Percentiles rank a stretch among this genome's conserved stretches.
These are phyloP conservation scores for Epistrophe eligans DNA, from an alignment of 2,888 invertebrate genomes.

Conservation along the genomic window DNA sequence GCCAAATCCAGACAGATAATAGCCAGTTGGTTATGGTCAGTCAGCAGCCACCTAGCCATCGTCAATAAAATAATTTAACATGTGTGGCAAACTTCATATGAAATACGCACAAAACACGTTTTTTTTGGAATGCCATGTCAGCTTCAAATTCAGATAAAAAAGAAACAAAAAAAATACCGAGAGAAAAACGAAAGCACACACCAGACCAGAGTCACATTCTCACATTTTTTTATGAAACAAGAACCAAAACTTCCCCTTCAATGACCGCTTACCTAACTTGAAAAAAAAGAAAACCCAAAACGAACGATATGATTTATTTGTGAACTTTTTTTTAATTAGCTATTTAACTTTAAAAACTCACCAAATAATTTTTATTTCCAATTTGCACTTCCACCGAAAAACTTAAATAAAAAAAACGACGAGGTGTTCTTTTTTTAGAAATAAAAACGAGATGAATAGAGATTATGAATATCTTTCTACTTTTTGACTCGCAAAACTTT, in stretches of 20 bases:
- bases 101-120: constrained; percentile 60
- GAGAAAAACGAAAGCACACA: constrained; percentile 4
- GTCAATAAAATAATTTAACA: constrained; percentile 15
- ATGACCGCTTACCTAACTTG: constrained; percentile 44
- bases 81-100: constrained; percentile 59
- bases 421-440: constrained; percentile 7
- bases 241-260: constrained; percentile 19
- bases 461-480: background rate
- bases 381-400: constrained; percentile 7
- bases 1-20: background rate
- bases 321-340: background rate
- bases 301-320: background rate
- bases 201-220: constrained; percentile 24
- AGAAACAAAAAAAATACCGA: background rate
- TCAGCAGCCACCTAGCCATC: background rate
- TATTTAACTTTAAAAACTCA: constrained; percentile 29
- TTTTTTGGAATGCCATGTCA: constrained; percentile 30
- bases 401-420: background rate
- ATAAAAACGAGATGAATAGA: background rate
- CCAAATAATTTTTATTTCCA: constrained; percentile 35
- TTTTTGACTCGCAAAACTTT: constrained; percentile 4
- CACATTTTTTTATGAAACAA: constrained; percentile 14
- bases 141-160: constrained; percentile 18
- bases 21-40: background rate
- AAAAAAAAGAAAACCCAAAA: background rate